These are phyloP conservation scores for Aratinga solstitialis DNA, from an alignment of 2,797 vertebrate species.

Conservation along the genomic window DNA sequence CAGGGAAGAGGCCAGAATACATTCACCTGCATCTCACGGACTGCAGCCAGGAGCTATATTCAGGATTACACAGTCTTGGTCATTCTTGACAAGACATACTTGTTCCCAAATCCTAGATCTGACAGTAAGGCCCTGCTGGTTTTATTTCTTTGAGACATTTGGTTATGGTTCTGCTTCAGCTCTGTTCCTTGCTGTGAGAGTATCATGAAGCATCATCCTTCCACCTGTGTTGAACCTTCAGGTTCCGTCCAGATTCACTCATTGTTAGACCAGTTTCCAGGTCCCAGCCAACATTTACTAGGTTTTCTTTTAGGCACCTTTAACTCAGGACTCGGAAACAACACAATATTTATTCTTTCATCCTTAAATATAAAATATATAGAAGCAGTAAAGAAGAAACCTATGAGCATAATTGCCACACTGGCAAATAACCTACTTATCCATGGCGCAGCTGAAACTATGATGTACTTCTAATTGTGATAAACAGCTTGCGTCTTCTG, in stretches of 20 bases:
- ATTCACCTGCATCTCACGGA: fast-evolving
- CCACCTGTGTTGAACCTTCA: not conserved
- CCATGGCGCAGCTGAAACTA: not conserved
- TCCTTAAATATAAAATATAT: not conserved
- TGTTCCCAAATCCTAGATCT: not conserved
- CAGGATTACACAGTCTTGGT: not conserved
- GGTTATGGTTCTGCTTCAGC: not conserved
- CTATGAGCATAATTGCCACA: not conserved
- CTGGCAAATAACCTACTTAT: not conserved
- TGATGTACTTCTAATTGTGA: not conserved
- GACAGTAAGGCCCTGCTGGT: not conserved
- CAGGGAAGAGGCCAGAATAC: not conserved
- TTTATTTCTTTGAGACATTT: not conserved
- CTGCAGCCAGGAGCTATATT: not conserved
- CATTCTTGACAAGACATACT: not conserved
- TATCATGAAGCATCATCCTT: not conserved
- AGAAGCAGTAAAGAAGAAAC: not conserved
- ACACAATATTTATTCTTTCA: conserved; percentile 12
- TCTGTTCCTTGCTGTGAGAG: not conserved
- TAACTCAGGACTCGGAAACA: conserved; percentile 6
- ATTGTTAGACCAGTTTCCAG: not conserved
- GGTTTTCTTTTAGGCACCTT: not conserved
- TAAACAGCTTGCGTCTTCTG: not conserved
- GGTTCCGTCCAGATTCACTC: not conserved
- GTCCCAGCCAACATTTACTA: not conserved